Base-by-base conservation (phyloP, 2,888 invertebrate species). In the Eustalomyia histrio region DNA sequence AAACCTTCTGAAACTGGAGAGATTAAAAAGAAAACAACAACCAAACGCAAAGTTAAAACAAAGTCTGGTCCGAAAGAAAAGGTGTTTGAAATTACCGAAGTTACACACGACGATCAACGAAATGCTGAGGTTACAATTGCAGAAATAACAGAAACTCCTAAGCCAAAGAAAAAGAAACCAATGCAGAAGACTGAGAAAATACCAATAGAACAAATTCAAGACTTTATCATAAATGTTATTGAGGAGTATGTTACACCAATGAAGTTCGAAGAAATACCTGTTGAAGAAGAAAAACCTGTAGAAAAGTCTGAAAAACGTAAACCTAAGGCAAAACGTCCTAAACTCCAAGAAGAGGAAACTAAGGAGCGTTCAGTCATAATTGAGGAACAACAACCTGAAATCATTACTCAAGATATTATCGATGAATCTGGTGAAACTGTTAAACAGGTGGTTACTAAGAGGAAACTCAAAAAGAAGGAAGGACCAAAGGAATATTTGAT, bases 401-500 rank as follows among this genome's bases (percentile, higher is more conserved):
- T 85, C 24, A 86, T 87, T 79, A 88, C 86, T 0, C 90, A 87
- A 53, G 87, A 91, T 83, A 87, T 91, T 16, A 87, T 88, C 0
- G 89, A 89, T 80, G 86, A 90, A 79, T 60, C 83, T 18, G 90
- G 89, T 0, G 83, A 86, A 58, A 84, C 82, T 84, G 89, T 86
- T 83, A 87, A 82, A 87, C 87, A 84, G 86, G 90, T 84, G 84
- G 89, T 83, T 35, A 87, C 86, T 6, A 90, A 88, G 79, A 86
- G 90, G 64, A 87, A 88, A 81, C 86, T 91, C 18, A 91, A 90
- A 76, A 92, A 91, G 83, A 89, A 88, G 52, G 87, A 89, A 78
- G 89, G 90, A 10, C 87, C 87, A 81, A 91, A 91, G 79, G 90
- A 91, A 84, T 91, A 91, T 83, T 78, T 89, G 0, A 89, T 90